Evolutionary conservation across 2,113 vertebrate genomes (phyloP).

Genomic region (Suncus etruscus): DNA sequence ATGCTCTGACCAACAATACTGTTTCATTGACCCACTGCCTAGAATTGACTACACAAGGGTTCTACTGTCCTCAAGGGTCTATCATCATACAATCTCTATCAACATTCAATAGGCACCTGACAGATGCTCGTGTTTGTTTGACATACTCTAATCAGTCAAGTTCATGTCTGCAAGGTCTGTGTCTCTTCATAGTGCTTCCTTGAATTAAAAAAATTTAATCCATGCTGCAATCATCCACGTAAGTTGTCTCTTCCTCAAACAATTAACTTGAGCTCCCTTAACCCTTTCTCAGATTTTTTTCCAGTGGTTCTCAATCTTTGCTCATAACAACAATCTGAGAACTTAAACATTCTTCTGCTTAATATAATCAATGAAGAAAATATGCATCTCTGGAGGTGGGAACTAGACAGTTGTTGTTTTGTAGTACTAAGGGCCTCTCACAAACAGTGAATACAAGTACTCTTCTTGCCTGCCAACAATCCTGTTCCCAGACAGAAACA

Average conservation of each 20-base stretch:
- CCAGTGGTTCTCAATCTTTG: slow-evolving; percentile 26
- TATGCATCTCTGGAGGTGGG: background rate
- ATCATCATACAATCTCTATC: background rate
- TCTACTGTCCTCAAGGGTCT: background rate
- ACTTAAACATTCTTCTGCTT: slow-evolving; percentile 6
- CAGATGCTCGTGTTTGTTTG: background rate
- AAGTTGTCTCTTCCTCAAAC: slow-evolving; percentile 19
- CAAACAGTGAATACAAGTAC: too few relatives aligned
- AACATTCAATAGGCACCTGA: background rate
- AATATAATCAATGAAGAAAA: slow-evolving; percentile 12
- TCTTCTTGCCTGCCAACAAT: too few relatives aligned
- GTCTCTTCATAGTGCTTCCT: slow-evolving; percentile 1
- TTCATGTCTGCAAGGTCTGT: background rate
- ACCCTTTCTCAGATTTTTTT: slow-evolving; percentile 37
- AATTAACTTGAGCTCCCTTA: slow-evolving; percentile 17
- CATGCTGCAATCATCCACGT: background rate
- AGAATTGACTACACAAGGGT: too few relatives aligned
- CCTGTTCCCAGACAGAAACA: too few relatives aligned
- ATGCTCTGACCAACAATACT: too few relatives aligned
- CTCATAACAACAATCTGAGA: slow-evolving; percentile 24
- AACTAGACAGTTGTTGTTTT: background rate
- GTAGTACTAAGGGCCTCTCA: too few relatives aligned
- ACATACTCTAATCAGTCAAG: background rate
- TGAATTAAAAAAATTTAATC: slow-evolving; percentile 49
- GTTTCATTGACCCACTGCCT: too few relatives aligned